phyloP scores from a whole-genome alignment of 1,140 invertebrate genomes.

The Drosophila tani region DNA sequence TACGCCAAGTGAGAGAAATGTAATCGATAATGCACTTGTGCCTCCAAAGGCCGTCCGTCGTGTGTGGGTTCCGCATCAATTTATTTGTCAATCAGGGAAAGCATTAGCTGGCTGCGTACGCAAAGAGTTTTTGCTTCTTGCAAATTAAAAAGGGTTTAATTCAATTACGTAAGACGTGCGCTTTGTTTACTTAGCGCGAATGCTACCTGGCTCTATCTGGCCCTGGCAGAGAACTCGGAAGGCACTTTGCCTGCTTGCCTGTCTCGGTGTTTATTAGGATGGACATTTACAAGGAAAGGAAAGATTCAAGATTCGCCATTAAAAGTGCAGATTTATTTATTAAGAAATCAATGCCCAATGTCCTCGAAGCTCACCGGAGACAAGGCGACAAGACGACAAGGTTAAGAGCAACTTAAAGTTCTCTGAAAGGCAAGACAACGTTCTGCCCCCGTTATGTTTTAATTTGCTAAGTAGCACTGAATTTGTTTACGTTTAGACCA shows the following conservation, averaged over 20 bases:
- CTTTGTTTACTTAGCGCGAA: neutral
- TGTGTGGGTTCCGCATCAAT: constrained; percentile 10
- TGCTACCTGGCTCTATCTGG: neutral
- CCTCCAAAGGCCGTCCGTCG: neutral
- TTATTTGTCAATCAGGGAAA: constrained; percentile 26
- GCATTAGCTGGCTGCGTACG: constrained; percentile 8
- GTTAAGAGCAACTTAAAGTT: neutral
- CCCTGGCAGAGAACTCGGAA: neutral
- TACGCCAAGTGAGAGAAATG: neutral
- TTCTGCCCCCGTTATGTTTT: constrained; percentile 6
- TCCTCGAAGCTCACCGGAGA: neutral
- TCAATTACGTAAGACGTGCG: constrained; percentile 22
- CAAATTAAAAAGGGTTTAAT: constrained; percentile 39
- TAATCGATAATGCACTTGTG: constrained; percentile 21
- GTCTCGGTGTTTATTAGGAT: no score
- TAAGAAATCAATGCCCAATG: constrained; percentile 2
- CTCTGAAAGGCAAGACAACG: neutral
- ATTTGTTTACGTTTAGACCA: constrained; percentile 3
- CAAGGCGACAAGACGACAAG: no score
- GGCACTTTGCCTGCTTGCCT: no score
- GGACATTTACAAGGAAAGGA: neutral
- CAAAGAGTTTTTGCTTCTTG: neutral
- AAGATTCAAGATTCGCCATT: neutral
- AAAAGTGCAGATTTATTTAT: neutral
- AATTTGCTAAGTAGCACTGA: constrained; percentile 26